A percentile compares a stretch with the other conserved stretches of the same genome.
Evolutionary conservation across 2,888 invertebrate genomes (phyloP).

Genomic region (Cataglyphis rosenhaueri): DNA sequence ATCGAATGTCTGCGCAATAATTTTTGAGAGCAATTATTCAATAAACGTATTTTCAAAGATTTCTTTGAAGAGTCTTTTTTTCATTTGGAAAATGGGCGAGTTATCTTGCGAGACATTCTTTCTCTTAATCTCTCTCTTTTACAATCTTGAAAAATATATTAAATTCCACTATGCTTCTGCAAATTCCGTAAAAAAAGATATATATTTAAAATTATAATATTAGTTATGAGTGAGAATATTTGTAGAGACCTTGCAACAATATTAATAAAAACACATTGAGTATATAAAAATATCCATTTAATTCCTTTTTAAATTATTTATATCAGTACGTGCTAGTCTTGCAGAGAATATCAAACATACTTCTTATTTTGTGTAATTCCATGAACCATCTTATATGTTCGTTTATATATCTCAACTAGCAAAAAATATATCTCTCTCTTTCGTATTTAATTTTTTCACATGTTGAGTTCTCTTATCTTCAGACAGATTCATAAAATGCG

Average conservation of each 20-base stretch:
- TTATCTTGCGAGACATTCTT: not conserved
- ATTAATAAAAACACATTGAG: not conserved
- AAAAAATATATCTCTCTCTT: not conserved
- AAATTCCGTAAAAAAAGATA: constrained; percentile 3
- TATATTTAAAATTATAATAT: not conserved
- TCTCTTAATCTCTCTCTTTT: not conserved
- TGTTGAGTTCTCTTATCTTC: constrained; percentile 1
- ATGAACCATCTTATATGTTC: constrained; percentile 5
- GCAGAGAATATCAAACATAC: constrained; percentile 21
- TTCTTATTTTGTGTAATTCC: constrained; percentile 1
- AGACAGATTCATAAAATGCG: not conserved
- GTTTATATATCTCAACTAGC: constrained; percentile 37
- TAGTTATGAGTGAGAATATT: not conserved
- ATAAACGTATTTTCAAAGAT: not conserved
- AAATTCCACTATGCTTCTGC: not conserved
- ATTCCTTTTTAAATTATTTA: not conserved
- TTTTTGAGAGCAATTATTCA: not conserved
- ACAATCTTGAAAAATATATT: not conserved
- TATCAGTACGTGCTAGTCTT: constrained; percentile 1
- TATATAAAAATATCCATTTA: constrained; percentile 12
- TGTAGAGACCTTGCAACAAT: not conserved
- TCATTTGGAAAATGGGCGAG: not conserved
- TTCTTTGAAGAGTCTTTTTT: not conserved
- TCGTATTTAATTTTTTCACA: not conserved
- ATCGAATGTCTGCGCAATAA: not conserved